Conservation (phyloP, 1,140 invertebrate genomes). For the Neodiprion pinetum region DNA sequence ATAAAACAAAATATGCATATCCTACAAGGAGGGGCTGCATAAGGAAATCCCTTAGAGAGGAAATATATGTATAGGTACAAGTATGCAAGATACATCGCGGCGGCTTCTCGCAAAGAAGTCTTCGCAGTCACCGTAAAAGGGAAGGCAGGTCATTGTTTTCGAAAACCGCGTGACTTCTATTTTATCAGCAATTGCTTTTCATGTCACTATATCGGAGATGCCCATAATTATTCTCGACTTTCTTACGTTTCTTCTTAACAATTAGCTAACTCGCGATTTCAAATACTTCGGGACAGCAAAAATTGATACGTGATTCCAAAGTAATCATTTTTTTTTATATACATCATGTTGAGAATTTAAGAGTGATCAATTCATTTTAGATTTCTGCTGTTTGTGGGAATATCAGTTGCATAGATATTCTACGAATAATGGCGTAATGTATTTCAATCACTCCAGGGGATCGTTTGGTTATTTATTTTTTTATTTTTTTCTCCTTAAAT, state of each 20-base stretch:
- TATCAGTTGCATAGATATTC: no score
- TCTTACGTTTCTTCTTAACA: no score
- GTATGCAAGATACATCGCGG: slow-evolving; percentile 29
- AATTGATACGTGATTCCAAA: no score
- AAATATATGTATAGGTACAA: slow-evolving; percentile 19
- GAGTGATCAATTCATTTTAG: neutral
- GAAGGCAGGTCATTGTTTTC: slow-evolving; percentile 29
- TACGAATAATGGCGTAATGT: no score
- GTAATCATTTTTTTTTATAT: neutral
- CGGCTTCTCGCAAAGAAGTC: slow-evolving; percentile 32
- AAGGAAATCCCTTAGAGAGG: neutral
- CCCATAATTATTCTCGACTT: no score
- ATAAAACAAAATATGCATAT: neutral
- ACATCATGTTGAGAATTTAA: neutral
- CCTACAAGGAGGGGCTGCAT: neutral
- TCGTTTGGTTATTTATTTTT: neutral
- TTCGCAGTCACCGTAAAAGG: slow-evolving; percentile 18
- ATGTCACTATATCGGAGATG: no score
- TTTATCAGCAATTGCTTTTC: no score
- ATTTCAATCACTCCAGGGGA: neutral
- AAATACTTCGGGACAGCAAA: no score
- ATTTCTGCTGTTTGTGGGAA: neutral
- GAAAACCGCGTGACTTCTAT: no score
- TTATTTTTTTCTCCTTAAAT: neutral
- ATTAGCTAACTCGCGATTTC: no score